Evolutionary conservation across 2,888 invertebrate genomes (phyloP).

Genomic region (Dryomyza anilis): DNA sequence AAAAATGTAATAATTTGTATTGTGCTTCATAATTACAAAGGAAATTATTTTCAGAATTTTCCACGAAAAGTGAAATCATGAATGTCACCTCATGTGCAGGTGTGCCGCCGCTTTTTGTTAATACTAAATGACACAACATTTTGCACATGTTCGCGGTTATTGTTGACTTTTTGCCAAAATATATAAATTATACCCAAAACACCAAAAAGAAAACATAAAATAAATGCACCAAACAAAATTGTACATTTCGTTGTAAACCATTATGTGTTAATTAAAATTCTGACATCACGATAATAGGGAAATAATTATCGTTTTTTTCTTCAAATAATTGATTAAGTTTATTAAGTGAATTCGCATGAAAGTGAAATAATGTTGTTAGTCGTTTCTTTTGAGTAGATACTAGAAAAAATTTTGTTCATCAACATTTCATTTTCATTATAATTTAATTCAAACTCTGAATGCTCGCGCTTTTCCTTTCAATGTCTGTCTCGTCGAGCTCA

Average conservation of each 20-base stretch:
- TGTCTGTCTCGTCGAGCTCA: too few relatives aligned
- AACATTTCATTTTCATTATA: too few relatives aligned
- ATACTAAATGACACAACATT: background rate
- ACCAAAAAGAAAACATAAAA: background rate
- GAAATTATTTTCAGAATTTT: background rate
- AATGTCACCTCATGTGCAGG: slow-evolving; percentile 10
- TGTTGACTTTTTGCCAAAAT: background rate
- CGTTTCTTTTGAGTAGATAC: too few relatives aligned
- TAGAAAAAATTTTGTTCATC: too few relatives aligned
- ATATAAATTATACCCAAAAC: background rate
- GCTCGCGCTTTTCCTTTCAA: too few relatives aligned
- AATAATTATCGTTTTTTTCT: too few relatives aligned
- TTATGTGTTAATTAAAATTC: background rate
- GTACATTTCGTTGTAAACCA: background rate
- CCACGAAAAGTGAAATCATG: slow-evolving; percentile 1
- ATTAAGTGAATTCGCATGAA: background rate
- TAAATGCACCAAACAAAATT: background rate
- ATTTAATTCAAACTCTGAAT: too few relatives aligned
- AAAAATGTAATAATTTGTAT: too few relatives aligned
- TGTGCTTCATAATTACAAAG: too few relatives aligned
- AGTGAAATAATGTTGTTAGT: too few relatives aligned
- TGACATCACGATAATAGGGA: background rate
- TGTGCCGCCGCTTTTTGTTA: background rate
- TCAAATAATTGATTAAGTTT: background rate
- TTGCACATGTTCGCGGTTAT: background rate